phyloP scores from a whole-genome alignment of 2,113 vertebrate species.

The Recurvirostra avosetta region DNA sequence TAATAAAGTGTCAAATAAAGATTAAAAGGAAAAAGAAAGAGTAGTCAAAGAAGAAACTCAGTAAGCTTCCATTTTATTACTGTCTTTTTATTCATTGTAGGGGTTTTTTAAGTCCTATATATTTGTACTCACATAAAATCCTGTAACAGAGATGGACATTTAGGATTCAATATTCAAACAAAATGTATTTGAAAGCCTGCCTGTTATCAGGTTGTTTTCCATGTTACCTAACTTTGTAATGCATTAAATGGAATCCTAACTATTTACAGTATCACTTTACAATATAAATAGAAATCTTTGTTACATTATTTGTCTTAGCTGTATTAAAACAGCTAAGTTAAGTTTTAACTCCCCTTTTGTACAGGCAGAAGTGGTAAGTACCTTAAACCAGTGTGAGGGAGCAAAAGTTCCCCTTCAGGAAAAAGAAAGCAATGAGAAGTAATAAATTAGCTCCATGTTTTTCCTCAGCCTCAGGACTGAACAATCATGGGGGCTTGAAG shows the following conservation, averaged over 20 bases:
- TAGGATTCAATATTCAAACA: neutral
- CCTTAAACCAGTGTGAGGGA: neutral
- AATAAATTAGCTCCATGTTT: neutral
- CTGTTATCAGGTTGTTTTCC: neutral
- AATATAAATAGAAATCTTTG: neutral
- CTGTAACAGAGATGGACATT: neutral
- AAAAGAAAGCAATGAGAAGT: neutral
- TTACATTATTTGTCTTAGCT: neutral
- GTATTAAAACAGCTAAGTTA: neutral
- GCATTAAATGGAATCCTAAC: neutral
- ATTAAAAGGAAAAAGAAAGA: slow-evolving; percentile 21
- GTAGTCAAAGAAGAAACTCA: neutral
- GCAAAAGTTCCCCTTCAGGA: neutral
- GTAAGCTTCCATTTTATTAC: neutral
- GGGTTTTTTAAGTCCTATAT: neutral
- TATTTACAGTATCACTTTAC: neutral
- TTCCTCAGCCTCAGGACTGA: neutral
- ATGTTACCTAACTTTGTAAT: neutral
- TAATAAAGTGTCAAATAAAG: slow-evolving; percentile 47
- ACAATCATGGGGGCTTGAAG: neutral
- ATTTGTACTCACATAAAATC: neutral
- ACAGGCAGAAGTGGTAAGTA: neutral
- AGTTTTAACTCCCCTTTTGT: neutral
- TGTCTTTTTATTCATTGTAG: neutral
- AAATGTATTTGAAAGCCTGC: neutral